Conservation (phyloP, 2,888 invertebrate species). For the Melieria omissa region DNA sequence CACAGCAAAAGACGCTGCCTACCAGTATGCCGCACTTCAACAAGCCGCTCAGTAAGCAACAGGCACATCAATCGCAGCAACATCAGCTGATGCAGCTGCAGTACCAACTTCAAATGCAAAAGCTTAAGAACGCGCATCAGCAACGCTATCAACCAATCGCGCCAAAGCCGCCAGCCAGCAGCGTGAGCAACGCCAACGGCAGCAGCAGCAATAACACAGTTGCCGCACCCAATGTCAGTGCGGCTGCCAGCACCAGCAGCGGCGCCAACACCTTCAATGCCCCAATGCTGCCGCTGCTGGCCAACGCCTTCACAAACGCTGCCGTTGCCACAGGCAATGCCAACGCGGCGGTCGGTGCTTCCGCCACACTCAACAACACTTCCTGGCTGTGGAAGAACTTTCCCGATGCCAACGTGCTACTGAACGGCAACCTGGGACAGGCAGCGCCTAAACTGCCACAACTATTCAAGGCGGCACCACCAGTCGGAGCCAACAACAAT, state of each 20-base stretch:
- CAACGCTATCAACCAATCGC: constrained; percentile 44
- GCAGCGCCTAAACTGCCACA: constrained; percentile 44
- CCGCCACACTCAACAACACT: constrained; percentile 41
- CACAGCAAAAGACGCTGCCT: constrained; percentile 28
- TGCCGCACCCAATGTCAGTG: constrained; percentile 30
- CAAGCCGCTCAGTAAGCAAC: constrained; percentile 12
- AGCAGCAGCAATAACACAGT: constrained; percentile 33
- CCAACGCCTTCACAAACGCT: constrained; percentile 49
- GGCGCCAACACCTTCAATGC: constrained; percentile 39
- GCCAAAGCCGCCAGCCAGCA: constrained; percentile 41
- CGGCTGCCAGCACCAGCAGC: constrained; percentile 31
- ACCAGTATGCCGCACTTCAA: constrained; percentile 22
- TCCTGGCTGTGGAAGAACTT: constrained; percentile 63
- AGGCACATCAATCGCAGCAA: constrained; percentile 43
- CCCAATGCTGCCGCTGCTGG: constrained; percentile 51
- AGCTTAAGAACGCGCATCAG: constrained; percentile 46
- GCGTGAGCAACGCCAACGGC: constrained; percentile 30
- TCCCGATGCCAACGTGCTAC: constrained; percentile 57
- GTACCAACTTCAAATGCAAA: constrained; percentile 52
- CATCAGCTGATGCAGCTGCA: constrained; percentile 45
- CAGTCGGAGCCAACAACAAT: constrained; percentile 46
- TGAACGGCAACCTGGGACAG: constrained; percentile 53
- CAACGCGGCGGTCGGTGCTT: constrained; percentile 39
- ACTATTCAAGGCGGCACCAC: constrained; percentile 43
- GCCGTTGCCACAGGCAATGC: constrained; percentile 36